phyloP scores from a whole-genome alignment of 2,797 vertebrate genomes.

The Eulemur coronatus region DNA sequence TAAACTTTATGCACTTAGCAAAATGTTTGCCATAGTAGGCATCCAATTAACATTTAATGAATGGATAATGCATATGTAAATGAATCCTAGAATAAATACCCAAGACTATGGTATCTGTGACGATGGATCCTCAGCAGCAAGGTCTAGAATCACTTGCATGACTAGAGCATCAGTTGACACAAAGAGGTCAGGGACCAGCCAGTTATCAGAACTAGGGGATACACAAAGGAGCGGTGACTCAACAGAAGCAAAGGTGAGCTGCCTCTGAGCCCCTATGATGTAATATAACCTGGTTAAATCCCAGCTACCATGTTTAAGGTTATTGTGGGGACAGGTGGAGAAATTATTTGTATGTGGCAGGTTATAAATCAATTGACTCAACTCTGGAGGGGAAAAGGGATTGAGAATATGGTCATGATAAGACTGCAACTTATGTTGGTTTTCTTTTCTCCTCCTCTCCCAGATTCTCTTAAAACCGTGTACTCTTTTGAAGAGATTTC shows the following conservation, averaged over 20 bases:
- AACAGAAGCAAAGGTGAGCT: background rate
- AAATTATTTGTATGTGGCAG: background rate
- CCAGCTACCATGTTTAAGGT: background rate
- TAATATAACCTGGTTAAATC: background rate
- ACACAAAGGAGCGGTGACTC: background rate
- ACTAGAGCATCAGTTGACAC: background rate
- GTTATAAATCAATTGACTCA: background rate
- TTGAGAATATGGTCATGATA: background rate
- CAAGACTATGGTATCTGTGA: background rate
- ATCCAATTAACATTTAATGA: background rate
- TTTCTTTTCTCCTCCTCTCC: background rate
- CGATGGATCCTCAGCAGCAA: background rate
- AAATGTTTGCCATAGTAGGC: background rate
- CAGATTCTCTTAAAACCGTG: conserved; percentile 10
- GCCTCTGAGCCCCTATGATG: background rate
- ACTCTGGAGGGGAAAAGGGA: background rate
- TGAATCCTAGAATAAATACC: background rate
- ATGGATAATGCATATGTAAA: background rate
- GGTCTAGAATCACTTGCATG: background rate
- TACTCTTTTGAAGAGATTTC: conserved; percentile 33
- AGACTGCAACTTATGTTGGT: background rate
- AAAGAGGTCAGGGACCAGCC: background rate
- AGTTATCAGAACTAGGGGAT: background rate
- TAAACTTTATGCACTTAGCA: background rate
- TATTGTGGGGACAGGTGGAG: background rate